Evolutionary conservation across 2,888 invertebrate species (phyloP), one percentile per base, ranked within the genome.

Genomic region (Philaethria dido): DNA sequence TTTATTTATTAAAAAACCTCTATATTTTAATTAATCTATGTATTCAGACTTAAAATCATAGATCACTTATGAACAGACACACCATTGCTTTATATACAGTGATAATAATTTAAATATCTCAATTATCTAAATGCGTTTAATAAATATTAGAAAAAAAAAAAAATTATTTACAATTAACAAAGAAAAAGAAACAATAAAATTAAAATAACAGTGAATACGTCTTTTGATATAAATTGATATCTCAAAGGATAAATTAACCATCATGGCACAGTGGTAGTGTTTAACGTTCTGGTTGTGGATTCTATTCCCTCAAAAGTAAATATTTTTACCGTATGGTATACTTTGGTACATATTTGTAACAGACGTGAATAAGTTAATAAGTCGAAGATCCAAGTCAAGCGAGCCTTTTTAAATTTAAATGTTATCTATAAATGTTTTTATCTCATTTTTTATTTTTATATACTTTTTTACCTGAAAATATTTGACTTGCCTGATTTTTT

Each of bases 161-260:
- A n/a, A 16, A 25, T 22, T 57, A 42, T 57, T 57, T 57, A 57
- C 57, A 57, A 42, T 25, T n/a, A 57, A 57, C 57, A 57, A 5
- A 57, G 3, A 2, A 39, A 13, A 11, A 39, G 14, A 18, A 14
- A 36, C 18, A n/a, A n/a, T 1, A 33, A 8, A 33, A 6, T 33
- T 33, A 33, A 36, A 16, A 4, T 36, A 14, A 18, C 3, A 55
- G 18, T 22, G 14, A 20, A 36, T 36, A 36, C 18, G 18, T 22
- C 18, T 36, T 22, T 55, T 20, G 2, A n/a, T n/a, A n/a, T 2
- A 39, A 20, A 33, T 33, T 54, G 13, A 11, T 6, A 18, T 29
- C 3, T 29, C 29, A 4, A 29, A 4, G 29, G 6, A 29, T 29
- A 6, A 29, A 29, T 29, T 3, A 29, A 29, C 29, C 29, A 29